Evolutionary conservation across 2,113 vertebrate species (phyloP).

Genomic region (Piliocolobus tephrosceles): DNA sequence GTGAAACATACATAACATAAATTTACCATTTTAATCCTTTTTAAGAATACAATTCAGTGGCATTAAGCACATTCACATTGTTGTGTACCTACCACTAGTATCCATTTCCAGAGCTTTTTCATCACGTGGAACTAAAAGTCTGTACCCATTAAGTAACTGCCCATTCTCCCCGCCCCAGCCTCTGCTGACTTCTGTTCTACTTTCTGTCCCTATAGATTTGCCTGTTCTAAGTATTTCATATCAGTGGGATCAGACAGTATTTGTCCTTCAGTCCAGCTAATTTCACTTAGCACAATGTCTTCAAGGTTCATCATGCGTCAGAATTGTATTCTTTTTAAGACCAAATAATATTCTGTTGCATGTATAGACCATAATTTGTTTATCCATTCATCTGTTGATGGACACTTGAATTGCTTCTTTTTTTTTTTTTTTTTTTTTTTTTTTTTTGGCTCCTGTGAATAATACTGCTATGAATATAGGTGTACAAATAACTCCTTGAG

Average conservation of each 20-base stretch:
- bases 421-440: neutral
- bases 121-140: neutral
- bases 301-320: neutral
- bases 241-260: neutral
- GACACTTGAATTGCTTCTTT: neutral
- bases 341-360: neutral
- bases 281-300: neutral
- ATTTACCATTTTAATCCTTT: neutral
- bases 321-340: neutral
- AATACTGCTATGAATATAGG: neutral
- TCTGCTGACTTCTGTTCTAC: neutral
- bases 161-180: neutral
- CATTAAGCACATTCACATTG: neutral
- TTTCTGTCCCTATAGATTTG: neutral
- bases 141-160: neutral
- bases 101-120: neutral
- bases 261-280: neutral
- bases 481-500: neutral
- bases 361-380: neutral
- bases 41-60: neutral
- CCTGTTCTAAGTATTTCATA: neutral
- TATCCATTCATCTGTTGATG: neutral
- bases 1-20: neutral
- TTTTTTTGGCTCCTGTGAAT: neutral
- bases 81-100: neutral